A percentile compares a stretch with the other conserved stretches of the same genome.
Conservation (phyloP, 2,797 vertebrate genomes). For the Meda fulgida region DNA sequence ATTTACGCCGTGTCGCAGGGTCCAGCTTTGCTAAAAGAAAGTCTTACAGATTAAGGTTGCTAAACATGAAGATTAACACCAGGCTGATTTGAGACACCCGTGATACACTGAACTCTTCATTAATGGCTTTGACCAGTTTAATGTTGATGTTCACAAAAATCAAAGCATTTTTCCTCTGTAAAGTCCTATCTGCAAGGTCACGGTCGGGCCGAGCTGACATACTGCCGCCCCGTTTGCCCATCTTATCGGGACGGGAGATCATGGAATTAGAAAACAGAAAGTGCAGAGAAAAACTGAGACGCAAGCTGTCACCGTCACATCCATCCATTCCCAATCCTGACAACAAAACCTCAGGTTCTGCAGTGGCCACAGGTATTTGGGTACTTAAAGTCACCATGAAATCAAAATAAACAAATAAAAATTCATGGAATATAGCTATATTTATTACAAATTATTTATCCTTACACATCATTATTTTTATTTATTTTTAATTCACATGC, state of each 20-base stretch:
- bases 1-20: background rate
- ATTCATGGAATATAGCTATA: background rate
- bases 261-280: conserved; percentile 13
- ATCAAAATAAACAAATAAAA: background rate
- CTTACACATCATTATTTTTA: no score
- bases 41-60: conserved; percentile 9
- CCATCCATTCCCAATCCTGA: background rate
- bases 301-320: background rate
- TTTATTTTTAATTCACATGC: background rate
- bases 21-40: background rate
- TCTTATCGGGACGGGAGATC: conserved; percentile 6
- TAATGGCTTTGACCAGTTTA: background rate
- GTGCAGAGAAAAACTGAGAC: background rate
- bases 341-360: background rate
- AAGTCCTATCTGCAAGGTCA: background rate
- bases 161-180: background rate
- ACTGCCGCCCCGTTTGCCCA: background rate
- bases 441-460: background rate
- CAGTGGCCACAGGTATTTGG: background rate
- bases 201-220: background rate
- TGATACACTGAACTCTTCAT: background rate
- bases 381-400: background rate
- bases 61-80: conserved; percentile 41
- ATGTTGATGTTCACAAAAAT: background rate
- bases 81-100: background rate